Evolutionary conservation across 30 jellyfish, hydroid and myxozoan genomes (phyloP), one percentile per base, ranked within the genome.

Genomic region (Clytia hemisphaerica): DNA sequence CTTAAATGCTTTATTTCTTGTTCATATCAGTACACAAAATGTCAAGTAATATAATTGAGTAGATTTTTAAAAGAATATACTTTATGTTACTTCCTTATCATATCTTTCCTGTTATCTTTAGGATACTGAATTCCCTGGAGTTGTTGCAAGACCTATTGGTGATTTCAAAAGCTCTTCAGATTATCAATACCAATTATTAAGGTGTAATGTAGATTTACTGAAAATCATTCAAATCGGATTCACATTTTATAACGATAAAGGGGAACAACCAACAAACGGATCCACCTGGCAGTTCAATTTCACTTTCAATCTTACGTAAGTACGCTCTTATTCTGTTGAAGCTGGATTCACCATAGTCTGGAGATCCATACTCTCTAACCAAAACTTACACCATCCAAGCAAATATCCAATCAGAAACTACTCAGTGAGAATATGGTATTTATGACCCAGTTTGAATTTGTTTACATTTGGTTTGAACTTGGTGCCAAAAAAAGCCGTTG

Each of bases 111-210:
- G n/a, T 19, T 58, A 26, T 0, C 67, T 38, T 16, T 62, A 86
- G 96, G 96, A 86, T 53, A 86, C 96, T 14, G 96, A 86, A 68
- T 86, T 86, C 36, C 96, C 96, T 34, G 96, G 96, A 28, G 94
- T 79, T 12, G 96, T 86, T 2, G 96, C 94, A 33, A 62, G 94
- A 31, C 96, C 96, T 2, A 74, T 79, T 73, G 95, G 95, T 61
- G 95, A 85, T 34, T 85, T 85, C 83, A 86, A 76, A 63, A 72
- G 94, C 67, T 50, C 83, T 45, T 73, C 94, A 9, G 96, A 78
- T 58, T 86, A 86, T 74, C 94, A 78, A 45, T 79, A 86, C 51
- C 94, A 86, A 47, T 67, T 78, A 15, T 78, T 86, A 40, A 63
- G 94, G 14, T 78, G 94, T 46, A 79, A 79, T 55, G 97, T 88